Base-by-base conservation (phyloP, 2,797 vertebrate genomes). In the Mormyrops attenuatus region DNA sequence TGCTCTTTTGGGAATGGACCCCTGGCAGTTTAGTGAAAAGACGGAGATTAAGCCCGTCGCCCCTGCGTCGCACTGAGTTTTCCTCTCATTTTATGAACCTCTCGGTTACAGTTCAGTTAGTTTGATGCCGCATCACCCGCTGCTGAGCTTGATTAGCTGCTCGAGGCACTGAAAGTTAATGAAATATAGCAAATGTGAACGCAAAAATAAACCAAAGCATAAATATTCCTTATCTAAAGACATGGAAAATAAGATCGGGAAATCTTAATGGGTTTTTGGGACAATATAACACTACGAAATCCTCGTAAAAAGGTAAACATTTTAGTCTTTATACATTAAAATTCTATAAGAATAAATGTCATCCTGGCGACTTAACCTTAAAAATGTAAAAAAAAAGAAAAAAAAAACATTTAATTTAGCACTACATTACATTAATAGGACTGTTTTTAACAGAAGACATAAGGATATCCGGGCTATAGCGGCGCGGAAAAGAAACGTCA, bases 101-200 rank as follows among this genome's bases (percentile, higher is more conserved):
- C 77, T 82, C 20, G 41, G 77, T 47, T 82, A 82, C 77, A 82
- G 77, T 47, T 47, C 77, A 22, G 77, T 80, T 47, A 82, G 38
- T 82, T 47, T 82, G 41, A 82, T 82, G 77, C 41, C 17, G 77
- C 41, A 47, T 82, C 77, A 47, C 77, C 77, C 77, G 77, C 41
- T 82, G 77, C 77, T 82, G 77, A 82, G 77, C 41, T 20, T 82
- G 77, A 82, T 82, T 44, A 82, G 41, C 41, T 47, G 41, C 77
- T 82, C 41, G 20, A 47, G 77, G 77, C 77, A 47, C 77, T 22
- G 77, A 82, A 82, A 82, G 77, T 82, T 82, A 82, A 82, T 82
- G 77, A 82, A 82, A 82, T 82, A 82, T 47, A 47, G 41, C 77
- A 47, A 82, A 82, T 82, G 77, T 44, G 77, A 82, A 82, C 38